Conservation (phyloP, 2,888 invertebrate genomes). For the Drosophila planitibia region DNA sequence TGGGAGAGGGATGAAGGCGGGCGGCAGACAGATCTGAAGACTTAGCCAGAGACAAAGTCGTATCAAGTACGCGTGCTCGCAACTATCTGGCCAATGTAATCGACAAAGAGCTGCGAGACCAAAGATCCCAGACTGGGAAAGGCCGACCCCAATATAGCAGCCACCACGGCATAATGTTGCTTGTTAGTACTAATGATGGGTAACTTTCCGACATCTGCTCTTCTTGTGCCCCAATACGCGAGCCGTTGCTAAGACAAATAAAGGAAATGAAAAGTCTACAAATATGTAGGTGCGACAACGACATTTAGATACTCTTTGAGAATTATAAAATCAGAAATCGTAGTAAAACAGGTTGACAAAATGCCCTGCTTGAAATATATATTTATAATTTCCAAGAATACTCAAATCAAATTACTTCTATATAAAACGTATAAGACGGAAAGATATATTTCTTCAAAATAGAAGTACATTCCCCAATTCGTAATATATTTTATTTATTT, state of each 20-base stretch:
- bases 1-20: background rate
- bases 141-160: slow-evolving; percentile 35
- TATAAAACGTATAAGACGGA: background rate
- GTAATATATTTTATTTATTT: background rate
- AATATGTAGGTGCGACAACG: background rate
- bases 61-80: slow-evolving; percentile 70
- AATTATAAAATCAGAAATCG: background rate
- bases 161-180: slow-evolving; percentile 62
- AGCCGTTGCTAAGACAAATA: slow-evolving; percentile 47
- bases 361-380: background rate
- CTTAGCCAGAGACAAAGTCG: slow-evolving; percentile 38
- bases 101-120: slow-evolving; percentile 38
- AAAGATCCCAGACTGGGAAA: slow-evolving; percentile 43
- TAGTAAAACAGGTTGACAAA: background rate
- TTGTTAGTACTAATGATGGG: slow-evolving; percentile 81
- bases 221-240: slow-evolving; percentile 25
- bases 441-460: background rate
- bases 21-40: background rate
- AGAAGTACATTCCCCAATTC: background rate
- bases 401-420: background rate
- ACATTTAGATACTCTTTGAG: slow-evolving; percentile 29
- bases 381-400: background rate
- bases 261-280: slow-evolving; percentile 24
- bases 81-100: slow-evolving; percentile 61
- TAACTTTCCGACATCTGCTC: slow-evolving; percentile 40